These are phyloP conservation scores for Amiota minor DNA, from an alignment of 2,888 invertebrate genomes.

Conservation along the genomic window DNA sequence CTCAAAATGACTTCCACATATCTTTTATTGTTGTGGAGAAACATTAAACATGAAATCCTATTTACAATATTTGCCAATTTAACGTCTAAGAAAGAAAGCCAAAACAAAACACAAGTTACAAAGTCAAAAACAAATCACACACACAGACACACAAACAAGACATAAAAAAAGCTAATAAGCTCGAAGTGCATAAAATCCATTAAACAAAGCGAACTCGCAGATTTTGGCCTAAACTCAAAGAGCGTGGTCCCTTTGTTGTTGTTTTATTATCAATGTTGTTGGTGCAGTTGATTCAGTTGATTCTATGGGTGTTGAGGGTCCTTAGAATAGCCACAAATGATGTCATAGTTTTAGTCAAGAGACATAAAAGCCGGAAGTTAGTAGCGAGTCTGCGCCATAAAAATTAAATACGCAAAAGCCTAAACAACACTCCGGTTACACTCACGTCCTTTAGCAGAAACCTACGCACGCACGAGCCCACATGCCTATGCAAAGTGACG, in stretches of 20 bases:
- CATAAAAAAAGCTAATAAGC: constrained; percentile 47
- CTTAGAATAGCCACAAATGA: constrained; percentile 47
- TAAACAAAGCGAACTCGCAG: constrained; percentile 47
- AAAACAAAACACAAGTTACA: constrained; percentile 58
- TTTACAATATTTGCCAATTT: constrained; percentile 67
- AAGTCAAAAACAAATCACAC: constrained; percentile 38
- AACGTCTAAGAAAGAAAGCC: constrained; percentile 59
- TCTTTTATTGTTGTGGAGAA: constrained; percentile 39
- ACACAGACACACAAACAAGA: constrained; percentile 46
- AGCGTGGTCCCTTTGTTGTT: not conserved
- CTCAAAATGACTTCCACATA: not conserved
- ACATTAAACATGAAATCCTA: constrained; percentile 63
- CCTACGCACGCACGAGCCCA: too few species aligned
- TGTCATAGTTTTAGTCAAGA: constrained; percentile 57
- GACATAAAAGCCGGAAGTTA: constrained; percentile 47
- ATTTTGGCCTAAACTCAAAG: constrained; percentile 61
- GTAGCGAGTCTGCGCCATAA: not conserved
- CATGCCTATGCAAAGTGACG: too few species aligned
- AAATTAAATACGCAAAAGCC: too few species aligned
- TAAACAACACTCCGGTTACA: too few species aligned
- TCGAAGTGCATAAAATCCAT: constrained; percentile 13
- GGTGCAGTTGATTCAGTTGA: not conserved
- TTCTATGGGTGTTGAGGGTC: not conserved
- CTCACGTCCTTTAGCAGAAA: too few species aligned
- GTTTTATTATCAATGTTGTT: not conserved